Conservation (phyloP, 2,797 vertebrate species). For the Helicolenus hilgendorfi region DNA sequence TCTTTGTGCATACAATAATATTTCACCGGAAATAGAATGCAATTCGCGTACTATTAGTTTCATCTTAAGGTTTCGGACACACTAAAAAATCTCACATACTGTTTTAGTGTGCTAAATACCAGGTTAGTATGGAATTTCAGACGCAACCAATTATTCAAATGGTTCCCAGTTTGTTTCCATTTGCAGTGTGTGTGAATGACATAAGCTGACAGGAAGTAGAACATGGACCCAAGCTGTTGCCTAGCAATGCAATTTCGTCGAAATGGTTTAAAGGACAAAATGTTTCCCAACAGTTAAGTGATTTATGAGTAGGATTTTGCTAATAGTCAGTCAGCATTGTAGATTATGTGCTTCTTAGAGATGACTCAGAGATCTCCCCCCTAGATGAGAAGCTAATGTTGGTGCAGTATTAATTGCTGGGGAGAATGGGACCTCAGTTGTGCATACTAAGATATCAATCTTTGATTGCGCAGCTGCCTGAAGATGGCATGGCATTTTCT, state of each 20-base stretch:
- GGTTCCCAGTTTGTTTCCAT: background rate
- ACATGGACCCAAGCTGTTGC: background rate
- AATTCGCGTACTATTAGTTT: no score
- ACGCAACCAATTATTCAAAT: background rate
- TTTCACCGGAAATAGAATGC: no score
- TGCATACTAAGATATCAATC: conserved; percentile 30
- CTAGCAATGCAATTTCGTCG: background rate
- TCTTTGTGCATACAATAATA: no score
- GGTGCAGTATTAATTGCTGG: conserved; percentile 22
- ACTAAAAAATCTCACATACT: no score
- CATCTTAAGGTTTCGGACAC: no score
- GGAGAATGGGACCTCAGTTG: conserved; percentile 19
- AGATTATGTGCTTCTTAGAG: conserved; percentile 19
- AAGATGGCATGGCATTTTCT: conserved; percentile 8
- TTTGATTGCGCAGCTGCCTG: conserved; percentile 49
- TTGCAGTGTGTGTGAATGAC: background rate
- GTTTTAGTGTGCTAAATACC: no score
- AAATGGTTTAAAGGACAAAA: conserved; percentile 3
- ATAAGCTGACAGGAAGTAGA: background rate
- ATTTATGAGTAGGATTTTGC: conserved; percentile 51
- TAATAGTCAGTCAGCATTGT: conserved; percentile 28
- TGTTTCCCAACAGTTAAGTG: conserved; percentile 43
- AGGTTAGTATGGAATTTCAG: no score
- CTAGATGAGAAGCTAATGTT: conserved; percentile 20
- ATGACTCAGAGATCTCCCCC: background rate